Evolutionary conservation across 2,888 invertebrate species (phyloP).

Genomic region (Hemicrepidius hirtus): DNA sequence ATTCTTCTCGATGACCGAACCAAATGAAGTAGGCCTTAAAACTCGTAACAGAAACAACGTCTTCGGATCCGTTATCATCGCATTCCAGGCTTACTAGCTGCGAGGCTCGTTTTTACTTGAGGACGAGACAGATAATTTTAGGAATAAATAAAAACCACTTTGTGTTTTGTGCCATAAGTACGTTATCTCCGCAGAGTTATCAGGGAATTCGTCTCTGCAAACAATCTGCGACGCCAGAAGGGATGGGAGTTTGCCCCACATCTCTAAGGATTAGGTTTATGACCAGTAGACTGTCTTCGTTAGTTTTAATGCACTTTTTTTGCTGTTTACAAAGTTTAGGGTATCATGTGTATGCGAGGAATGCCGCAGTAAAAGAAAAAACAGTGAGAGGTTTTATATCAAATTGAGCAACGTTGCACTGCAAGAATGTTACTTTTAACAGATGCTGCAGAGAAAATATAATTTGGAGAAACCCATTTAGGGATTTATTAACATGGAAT

Average conservation of each 20-base stretch:
- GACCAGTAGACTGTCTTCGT: not conserved
- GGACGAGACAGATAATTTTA: slow-evolving; percentile 13
- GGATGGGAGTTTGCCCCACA: not conserved
- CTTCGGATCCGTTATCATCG: slow-evolving; percentile 28
- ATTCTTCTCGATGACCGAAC: slow-evolving; percentile 14
- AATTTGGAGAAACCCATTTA: no score
- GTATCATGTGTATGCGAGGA: no score
- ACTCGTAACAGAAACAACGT: slow-evolving; percentile 15
- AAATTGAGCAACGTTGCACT: no score
- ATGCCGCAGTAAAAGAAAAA: no score
- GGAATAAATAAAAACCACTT: slow-evolving; percentile 3
- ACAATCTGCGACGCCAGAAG: slow-evolving; percentile 10
- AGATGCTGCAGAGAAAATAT: no score
- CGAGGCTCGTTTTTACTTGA: not conserved
- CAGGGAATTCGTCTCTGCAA: slow-evolving; percentile 6
- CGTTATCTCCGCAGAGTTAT: slow-evolving; percentile 3
- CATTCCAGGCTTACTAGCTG: slow-evolving; percentile 11
- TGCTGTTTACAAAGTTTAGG: no score
- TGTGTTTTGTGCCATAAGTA: not conserved
- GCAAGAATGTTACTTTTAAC: no score
- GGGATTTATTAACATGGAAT: no score
- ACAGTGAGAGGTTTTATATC: no score
- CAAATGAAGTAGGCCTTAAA: slow-evolving; percentile 1
- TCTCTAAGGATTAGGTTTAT: slow-evolving; percentile 7
- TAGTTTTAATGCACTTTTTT: not conserved